Conservation (phyloP, 2,797 vertebrate species). For the Prunella strophiata region DNA sequence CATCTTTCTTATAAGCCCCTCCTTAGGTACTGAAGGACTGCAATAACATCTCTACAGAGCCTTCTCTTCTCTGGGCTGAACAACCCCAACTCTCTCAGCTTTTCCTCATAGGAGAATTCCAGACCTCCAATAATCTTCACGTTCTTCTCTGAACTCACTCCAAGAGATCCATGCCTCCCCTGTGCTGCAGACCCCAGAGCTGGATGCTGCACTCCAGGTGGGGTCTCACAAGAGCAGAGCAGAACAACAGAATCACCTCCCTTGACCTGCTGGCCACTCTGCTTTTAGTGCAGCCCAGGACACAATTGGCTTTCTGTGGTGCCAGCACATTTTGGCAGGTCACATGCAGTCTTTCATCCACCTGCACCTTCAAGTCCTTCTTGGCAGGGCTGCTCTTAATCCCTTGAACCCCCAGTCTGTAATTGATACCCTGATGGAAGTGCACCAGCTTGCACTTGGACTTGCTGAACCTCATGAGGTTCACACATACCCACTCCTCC, state of each 20-base stretch:
- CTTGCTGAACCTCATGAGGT: not conserved
- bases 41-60: not conserved
- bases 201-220: not conserved
- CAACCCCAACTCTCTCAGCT: not conserved
- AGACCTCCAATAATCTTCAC: not conserved
- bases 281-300: not conserved
- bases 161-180: not conserved
- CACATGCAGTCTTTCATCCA: not conserved
- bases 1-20: not conserved
- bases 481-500: accelerated
- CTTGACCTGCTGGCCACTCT: accelerated
- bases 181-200: not conserved
- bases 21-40: not conserved
- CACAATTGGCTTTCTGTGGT: accelerated
- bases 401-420: not conserved
- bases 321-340: accelerated
- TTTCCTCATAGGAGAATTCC: not conserved
- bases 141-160: not conserved
- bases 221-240: not conserved
- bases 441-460: not conserved
- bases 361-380: not conserved
- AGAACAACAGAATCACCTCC: not conserved
- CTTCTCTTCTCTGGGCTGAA: not conserved
- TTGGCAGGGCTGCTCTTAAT: not conserved
- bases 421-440: accelerated